Evolutionary conservation across 2,113 vertebrate genomes (phyloP).

Genomic region (Colinus virginianus): DNA sequence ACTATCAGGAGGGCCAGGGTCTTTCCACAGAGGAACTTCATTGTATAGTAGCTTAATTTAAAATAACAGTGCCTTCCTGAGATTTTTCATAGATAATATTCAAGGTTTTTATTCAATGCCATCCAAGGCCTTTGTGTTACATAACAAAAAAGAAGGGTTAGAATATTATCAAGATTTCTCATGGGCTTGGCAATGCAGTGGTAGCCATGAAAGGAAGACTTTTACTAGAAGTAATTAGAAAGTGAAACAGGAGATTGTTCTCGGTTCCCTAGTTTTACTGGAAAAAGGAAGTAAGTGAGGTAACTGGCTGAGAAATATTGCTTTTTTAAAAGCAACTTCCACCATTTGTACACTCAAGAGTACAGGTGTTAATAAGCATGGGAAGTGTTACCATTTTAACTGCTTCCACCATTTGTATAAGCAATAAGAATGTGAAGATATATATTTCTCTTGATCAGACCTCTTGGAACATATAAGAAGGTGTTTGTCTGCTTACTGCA

Average conservation of each 20-base stretch:
- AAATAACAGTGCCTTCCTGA: background rate
- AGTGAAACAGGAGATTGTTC: background rate
- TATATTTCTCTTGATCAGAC: background rate
- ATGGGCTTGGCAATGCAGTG: background rate
- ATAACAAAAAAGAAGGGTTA: background rate
- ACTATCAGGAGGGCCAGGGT: background rate
- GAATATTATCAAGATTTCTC: background rate
- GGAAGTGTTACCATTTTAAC: slow-evolving; percentile 34
- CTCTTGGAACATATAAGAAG: background rate
- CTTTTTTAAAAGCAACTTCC: background rate
- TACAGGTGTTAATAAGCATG: slow-evolving; percentile 33
- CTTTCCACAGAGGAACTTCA: background rate
- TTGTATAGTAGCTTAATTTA: background rate
- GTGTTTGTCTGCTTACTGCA: slow-evolving; percentile 42
- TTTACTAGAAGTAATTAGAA: slow-evolving; percentile 21
- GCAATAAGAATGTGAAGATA: slow-evolving; percentile 3
- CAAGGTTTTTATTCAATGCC: background rate
- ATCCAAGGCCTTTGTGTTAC: background rate
- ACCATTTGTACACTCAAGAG: slow-evolving; percentile 47
- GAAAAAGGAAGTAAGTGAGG: background rate
- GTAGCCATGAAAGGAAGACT: background rate
- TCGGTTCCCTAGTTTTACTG: background rate
- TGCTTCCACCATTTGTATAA: slow-evolving; percentile 62
- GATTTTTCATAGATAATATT: background rate
- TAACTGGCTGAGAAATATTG: slow-evolving; percentile 12